These are phyloP conservation scores for Pristiophorus japonicus DNA, from an alignment of 2,113 vertebrate genomes.

Conservation along the genomic window DNA sequence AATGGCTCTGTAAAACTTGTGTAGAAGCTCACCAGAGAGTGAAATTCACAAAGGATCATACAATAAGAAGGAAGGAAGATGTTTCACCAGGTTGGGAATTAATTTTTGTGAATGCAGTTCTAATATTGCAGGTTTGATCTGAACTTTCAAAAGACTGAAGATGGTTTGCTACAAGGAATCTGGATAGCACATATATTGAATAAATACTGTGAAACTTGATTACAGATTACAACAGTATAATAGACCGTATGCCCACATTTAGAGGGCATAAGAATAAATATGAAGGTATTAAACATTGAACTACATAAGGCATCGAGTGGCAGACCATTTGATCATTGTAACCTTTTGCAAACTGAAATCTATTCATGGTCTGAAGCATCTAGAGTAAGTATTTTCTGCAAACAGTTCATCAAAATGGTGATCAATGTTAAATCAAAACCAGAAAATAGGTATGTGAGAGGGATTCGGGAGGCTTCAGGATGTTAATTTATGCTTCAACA, in stretches of 20 bases:
- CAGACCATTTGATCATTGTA: background rate
- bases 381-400: background rate
- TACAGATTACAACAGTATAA: background rate
- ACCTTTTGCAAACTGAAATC: background rate
- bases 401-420: background rate
- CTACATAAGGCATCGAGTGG: background rate
- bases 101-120: background rate
- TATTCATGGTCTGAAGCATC: background rate
- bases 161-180: background rate
- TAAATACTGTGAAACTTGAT: background rate
- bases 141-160: background rate
- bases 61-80: slow-evolving; percentile 94
- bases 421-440: background rate
- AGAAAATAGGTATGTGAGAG: background rate
- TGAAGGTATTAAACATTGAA: background rate
- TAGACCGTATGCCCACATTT: background rate
- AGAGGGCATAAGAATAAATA: background rate
- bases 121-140: slow-evolving; percentile 1
- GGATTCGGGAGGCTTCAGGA: background rate
- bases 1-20: slow-evolving; percentile 96
- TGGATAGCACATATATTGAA: background rate
- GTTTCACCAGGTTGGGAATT: slow-evolving; percentile 71
- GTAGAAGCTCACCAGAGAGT: slow-evolving; percentile 96
- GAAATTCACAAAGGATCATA: slow-evolving; percentile 97
- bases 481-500: background rate